Base-by-base conservation (phyloP, 2,113 vertebrate species). In the Pseudorhombus dupliciocellatus region DNA sequence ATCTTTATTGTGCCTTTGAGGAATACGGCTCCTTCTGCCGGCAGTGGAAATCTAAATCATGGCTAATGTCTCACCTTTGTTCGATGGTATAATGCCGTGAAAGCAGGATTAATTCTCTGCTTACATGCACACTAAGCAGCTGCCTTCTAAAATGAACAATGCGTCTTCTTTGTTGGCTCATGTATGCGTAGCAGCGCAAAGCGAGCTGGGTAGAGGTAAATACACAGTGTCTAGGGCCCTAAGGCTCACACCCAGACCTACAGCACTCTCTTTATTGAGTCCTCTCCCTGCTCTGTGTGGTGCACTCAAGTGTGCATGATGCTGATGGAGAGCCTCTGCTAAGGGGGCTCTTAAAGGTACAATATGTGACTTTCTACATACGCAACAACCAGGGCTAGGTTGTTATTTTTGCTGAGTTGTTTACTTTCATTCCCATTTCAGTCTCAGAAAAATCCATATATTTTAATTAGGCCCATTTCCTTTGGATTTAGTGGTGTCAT, bases 1-100 rank as follows among this genome's bases (percentile, higher is more conserved):
- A 73, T 87, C 62, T 73, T 75, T 34, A 60, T 73, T 52, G 55
- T 68, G 54, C 58, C 46, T 67, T 56, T 73, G 54, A 77, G 21
- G 14, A 62, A 79, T 75, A 50, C 58, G n/a, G 21, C 44, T 55
- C n/a, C 68, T 53, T 75, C 30, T 62, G 50, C 44, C 1, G 5
- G n/a, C 16, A 26, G 4, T 31, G 66, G 73, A 63, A 79, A 66
- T 66, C 24, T 52, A 59, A 78, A 76, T 70, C 50, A 28, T 18
- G n/a, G 56, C 24, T 56, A 70, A 70, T 77, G 72, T 53, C 37
- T 83, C 68, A 78, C 70, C 69, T 71, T 74, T 60, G 64, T 77
- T 21, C 40, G 14, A 21, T 34, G 42, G 52, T 70, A 40, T 25
- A 54, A 61, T 63, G 58, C 54, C 55, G 50, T 40, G 20, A 53